These are phyloP conservation scores for Glyphotaelius pellucidus DNA, from an alignment of 2,888 invertebrate species.

Conservation along the genomic window DNA sequence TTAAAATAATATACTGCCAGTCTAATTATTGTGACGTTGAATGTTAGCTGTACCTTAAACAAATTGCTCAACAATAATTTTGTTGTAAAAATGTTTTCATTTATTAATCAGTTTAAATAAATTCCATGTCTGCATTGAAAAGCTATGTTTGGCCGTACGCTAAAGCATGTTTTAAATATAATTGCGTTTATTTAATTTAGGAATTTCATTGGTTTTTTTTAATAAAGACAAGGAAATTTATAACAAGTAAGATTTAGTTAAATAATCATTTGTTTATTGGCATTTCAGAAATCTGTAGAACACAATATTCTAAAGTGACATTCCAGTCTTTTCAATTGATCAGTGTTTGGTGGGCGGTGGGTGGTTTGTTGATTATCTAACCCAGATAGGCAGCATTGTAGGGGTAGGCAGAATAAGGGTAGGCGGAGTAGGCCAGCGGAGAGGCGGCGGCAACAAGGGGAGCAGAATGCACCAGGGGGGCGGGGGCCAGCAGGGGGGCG, in stretches of 20 bases:
- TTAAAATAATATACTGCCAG: too few relatives aligned
- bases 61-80: too few relatives aligned
- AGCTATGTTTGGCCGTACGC: too few relatives aligned
- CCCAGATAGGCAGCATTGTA: conserved; percentile 70
- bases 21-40: too few relatives aligned
- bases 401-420: conserved; percentile 69
- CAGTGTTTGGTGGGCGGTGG: neutral
- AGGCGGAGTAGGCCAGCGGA: conserved; percentile 44
- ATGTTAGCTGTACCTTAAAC: too few relatives aligned
- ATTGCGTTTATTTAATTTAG: too few relatives aligned
- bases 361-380: neutral
- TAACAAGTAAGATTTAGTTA: neutral
- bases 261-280: neutral
- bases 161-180: too few relatives aligned
- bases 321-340: neutral
- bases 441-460: conserved; percentile 12
- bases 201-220: too few relatives aligned
- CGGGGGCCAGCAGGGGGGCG: conserved; percentile 51
- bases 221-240: neutral
- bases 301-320: neutral
- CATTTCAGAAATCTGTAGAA: neutral
- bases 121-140: too few relatives aligned
- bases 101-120: too few relatives aligned
- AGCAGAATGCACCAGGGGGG: conserved; percentile 70
- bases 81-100: too few relatives aligned